Conservation (phyloP, 2,888 invertebrate genomes). For the Drosophila meridionalis region DNA sequence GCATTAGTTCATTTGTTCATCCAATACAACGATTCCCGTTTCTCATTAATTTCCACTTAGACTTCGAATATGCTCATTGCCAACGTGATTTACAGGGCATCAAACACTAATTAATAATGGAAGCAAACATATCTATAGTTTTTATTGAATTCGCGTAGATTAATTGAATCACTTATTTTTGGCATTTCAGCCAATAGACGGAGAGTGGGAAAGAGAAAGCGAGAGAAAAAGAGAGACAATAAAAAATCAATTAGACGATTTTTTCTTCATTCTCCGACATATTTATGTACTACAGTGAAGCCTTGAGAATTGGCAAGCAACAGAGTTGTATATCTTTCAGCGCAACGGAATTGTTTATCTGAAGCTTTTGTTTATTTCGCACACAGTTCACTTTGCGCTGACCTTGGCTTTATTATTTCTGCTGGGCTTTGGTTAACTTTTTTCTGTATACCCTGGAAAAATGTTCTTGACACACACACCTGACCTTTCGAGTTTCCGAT, state of each 20-base stretch:
- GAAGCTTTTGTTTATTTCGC: conserved; percentile 38
- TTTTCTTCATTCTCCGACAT: conserved; percentile 14
- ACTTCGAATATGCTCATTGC: background rate
- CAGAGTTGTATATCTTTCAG: conserved; percentile 20
- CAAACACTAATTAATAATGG: conserved; percentile 68
- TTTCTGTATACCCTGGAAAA: conserved; percentile 23
- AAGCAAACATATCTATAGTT: conserved; percentile 44
- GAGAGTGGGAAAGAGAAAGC: background rate
- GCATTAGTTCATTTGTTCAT: too few relatives aligned
- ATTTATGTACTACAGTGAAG: conserved; percentile 15
- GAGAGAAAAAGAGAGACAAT: background rate
- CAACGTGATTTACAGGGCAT: conserved; percentile 27
- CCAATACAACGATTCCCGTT: too few relatives aligned
- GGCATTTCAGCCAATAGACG: conserved; percentile 23
- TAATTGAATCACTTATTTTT: conserved; percentile 54
- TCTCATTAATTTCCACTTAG: background rate
- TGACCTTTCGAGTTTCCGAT: conserved; percentile 31
- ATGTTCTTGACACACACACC: conserved; percentile 70
- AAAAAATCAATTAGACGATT: conserved; percentile 50
- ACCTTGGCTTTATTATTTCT: conserved; percentile 70
- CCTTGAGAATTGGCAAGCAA: conserved; percentile 17
- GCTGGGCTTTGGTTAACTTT: conserved; percentile 42
- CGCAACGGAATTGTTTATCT: conserved; percentile 52
- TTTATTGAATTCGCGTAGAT: conserved; percentile 48
- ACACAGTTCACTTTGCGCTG: conserved; percentile 39